These are phyloP conservation scores for Engystomops pustulosus DNA, from an alignment of 2,113 vertebrate species.

Conservation along the genomic window DNA sequence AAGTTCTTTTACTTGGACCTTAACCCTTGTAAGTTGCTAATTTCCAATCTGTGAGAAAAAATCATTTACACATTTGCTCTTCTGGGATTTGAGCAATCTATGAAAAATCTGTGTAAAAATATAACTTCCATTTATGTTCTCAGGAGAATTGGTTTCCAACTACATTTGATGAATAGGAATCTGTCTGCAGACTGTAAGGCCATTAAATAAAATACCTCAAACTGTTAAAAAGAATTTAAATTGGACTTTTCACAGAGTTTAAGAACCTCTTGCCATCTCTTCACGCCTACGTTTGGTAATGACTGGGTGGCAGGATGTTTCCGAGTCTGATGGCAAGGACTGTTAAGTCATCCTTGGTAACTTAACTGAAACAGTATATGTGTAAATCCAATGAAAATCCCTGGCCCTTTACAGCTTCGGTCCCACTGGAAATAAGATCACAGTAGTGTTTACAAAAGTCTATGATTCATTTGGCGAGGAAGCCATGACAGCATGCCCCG, in stretches of 20 bases:
- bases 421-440: slow-evolving; percentile 91
- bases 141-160: slow-evolving; percentile 23
- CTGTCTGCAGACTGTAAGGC: slow-evolving; percentile 75
- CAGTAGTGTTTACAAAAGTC: slow-evolving; percentile 86
- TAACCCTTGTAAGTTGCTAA: slow-evolving; percentile 31
- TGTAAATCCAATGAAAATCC: slow-evolving; percentile 96
- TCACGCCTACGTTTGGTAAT: slow-evolving; percentile 62
- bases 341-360: slow-evolving; percentile 84
- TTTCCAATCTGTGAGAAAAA: slow-evolving; percentile 45
- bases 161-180: slow-evolving; percentile 63
- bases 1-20: slow-evolving; percentile 10
- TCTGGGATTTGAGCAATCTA: slow-evolving; percentile 34
- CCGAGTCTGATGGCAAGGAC: slow-evolving; percentile 78
- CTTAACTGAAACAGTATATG: slow-evolving; percentile 92
- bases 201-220: slow-evolving; percentile 73
- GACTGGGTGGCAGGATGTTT: slow-evolving; percentile 77
- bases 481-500: slow-evolving; percentile 75
- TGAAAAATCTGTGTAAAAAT: slow-evolving; percentile 46
- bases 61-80: slow-evolving; percentile 35
- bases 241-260: slow-evolving; percentile 69
- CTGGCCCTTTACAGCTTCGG: slow-evolving; percentile 79
- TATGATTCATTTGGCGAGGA: slow-evolving; percentile 86
- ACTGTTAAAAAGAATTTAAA: slow-evolving; percentile 76
- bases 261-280: slow-evolving; percentile 61
- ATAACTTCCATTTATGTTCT: slow-evolving; percentile 36